Percentiles rank a stretch among this genome's conserved stretches.
Evolutionary conservation across 2,797 vertebrate genomes (phyloP).

Genomic region (Vipera latastei): DNA sequence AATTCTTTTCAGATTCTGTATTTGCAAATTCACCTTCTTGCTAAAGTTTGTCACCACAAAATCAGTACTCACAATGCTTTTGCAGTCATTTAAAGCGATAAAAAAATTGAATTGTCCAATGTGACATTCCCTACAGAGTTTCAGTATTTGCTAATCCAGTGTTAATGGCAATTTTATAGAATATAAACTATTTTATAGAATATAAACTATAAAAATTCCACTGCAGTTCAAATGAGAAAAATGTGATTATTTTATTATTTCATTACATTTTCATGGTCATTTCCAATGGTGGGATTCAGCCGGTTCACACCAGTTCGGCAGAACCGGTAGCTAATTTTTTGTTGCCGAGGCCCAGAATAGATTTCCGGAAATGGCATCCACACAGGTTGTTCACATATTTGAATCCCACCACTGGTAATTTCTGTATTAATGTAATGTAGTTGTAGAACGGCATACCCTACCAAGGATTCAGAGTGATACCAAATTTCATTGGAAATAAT

Average conservation of each 20-base stretch:
- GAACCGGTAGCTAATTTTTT: too few relatives aligned
- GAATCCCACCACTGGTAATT: background rate
- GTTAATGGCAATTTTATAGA: background rate
- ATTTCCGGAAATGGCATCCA: too few relatives aligned
- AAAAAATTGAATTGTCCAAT: background rate
- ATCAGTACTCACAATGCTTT: background rate
- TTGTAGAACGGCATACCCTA: background rate
- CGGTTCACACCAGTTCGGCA: too few relatives aligned
- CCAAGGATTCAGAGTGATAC: background rate
- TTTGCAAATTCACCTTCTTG: background rate
- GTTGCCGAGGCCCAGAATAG: too few relatives aligned
- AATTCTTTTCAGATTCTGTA: background rate
- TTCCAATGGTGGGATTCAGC: too few relatives aligned
- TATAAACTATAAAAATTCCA: background rate
- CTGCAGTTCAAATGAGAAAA: background rate
- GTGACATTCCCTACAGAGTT: background rate
- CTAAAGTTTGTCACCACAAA: background rate
- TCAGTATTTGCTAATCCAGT: background rate
- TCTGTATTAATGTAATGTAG: background rate
- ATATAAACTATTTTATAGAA: background rate
- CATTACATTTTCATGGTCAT: background rate
- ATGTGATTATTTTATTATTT: background rate
- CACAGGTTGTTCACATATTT: too few relatives aligned
- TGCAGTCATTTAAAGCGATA: background rate
- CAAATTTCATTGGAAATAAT: background rate